phyloP scores from a whole-genome alignment of 2,888 invertebrate genomes.

The Megamerina dolium region DNA sequence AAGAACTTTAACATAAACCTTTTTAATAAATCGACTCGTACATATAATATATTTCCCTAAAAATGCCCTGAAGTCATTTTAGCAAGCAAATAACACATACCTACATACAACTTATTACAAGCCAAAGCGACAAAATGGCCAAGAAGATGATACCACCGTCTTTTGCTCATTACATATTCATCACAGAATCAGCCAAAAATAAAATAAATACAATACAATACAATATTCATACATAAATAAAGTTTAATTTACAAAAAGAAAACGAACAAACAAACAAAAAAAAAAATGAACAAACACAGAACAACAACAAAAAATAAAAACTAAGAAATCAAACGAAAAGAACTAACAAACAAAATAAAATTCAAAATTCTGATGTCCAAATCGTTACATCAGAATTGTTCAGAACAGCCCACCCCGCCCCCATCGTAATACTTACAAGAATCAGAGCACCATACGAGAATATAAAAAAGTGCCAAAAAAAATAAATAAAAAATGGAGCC shows the following conservation, averaged over 20 bases:
- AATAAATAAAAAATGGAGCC: background rate
- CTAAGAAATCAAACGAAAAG: background rate
- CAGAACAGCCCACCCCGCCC: no score
- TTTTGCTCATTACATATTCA: slow-evolving; percentile 24
- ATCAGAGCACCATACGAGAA: no score
- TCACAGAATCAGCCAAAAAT: slow-evolving; percentile 4
- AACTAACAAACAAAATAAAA: background rate
- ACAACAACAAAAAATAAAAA: background rate
- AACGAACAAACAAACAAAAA: no score
- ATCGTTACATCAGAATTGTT: background rate
- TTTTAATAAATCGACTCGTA: no score
- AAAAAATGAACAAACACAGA: background rate
- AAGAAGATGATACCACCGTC: background rate
- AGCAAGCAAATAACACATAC: background rate
- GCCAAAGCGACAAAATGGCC: background rate
- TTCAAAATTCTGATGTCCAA: background rate
- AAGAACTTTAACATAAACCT: no score
- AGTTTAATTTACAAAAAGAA: no score
- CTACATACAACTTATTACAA: slow-evolving; percentile 1
- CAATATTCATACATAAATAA: no score
- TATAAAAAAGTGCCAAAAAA: background rate
- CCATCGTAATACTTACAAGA: no score
- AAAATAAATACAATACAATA: no score
- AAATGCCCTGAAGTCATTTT: background rate
- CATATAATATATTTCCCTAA: no score